Percentiles rank a stretch among this genome's conserved stretches.
phyloP scores from a whole-genome alignment of 2,888 invertebrate genomes.

The Drosophila acutilabella region DNA sequence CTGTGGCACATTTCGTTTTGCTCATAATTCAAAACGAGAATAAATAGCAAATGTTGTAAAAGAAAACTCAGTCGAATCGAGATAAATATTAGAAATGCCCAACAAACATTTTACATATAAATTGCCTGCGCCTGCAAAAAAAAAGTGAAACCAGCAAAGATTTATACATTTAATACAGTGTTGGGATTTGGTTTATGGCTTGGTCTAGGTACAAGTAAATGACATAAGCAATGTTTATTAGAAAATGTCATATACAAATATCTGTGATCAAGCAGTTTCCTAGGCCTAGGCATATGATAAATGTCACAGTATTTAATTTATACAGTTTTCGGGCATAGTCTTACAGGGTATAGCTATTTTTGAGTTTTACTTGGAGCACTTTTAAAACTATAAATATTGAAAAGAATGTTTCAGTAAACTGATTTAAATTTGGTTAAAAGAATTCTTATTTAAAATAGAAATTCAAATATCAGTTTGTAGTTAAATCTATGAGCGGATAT shows the following conservation, averaged over 20 bases:
- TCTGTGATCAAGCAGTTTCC: slow-evolving; percentile 13
- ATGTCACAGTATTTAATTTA: neutral
- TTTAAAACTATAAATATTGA: too few relatives aligned
- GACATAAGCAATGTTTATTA: slow-evolving; percentile 1
- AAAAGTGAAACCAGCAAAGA: slow-evolving; percentile 41
- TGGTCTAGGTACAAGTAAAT: slow-evolving; percentile 23
- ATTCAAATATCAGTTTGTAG: too few relatives aligned
- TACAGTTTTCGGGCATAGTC: neutral
- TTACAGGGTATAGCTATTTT: too few relatives aligned
- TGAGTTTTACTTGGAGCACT: too few relatives aligned
- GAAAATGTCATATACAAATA: slow-evolving; percentile 15
- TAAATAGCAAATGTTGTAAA: slow-evolving; percentile 46
- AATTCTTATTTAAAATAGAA: too few relatives aligned
- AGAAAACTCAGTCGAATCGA: slow-evolving; percentile 42
- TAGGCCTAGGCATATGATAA: neutral
- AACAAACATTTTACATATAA: slow-evolving; percentile 65
- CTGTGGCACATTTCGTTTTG: slow-evolving; percentile 41
- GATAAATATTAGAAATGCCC: slow-evolving; percentile 46
- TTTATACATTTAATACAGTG: slow-evolving; percentile 53
- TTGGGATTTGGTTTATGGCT: slow-evolving; percentile 2
- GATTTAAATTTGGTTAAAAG: too few relatives aligned
- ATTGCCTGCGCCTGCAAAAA: slow-evolving; percentile 64
- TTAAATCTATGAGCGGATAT: too few relatives aligned
- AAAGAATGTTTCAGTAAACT: too few relatives aligned
- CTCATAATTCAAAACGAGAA: slow-evolving; percentile 73